phyloP scores from a whole-genome alignment of 2,888 invertebrate species.

The Sinotaia quadrata region DNA sequence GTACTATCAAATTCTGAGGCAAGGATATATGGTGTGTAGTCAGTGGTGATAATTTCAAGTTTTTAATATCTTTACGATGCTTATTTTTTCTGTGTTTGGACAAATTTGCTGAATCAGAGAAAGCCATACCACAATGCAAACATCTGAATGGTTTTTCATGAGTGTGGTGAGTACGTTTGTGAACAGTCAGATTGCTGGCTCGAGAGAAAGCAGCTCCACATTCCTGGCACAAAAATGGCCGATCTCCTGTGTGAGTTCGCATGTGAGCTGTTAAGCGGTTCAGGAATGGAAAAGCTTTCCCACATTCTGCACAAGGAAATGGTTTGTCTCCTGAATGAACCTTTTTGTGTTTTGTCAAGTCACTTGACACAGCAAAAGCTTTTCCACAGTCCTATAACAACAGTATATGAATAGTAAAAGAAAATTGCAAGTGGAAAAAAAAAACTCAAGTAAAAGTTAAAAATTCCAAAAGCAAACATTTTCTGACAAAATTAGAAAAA shows the following conservation, averaged over 20 bases:
- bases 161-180: slow-evolving; percentile 20
- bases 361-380: slow-evolving; percentile 21
- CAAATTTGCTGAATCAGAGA: slow-evolving; percentile 23
- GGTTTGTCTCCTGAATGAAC: slow-evolving; percentile 18
- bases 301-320: slow-evolving; percentile 8
- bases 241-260: slow-evolving; percentile 23
- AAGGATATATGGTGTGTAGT: too few species aligned
- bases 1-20: too few species aligned
- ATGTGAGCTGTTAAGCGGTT: slow-evolving; percentile 20
- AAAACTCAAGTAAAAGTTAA: too few species aligned
- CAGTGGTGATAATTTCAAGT: too few species aligned
- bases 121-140: slow-evolving; percentile 15
- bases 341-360: slow-evolving; percentile 22
- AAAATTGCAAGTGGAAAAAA: too few species aligned
- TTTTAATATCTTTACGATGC: slow-evolving; percentile 1
- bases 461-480: too few species aligned
- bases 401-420: too few species aligned
- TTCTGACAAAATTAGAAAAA: too few species aligned
- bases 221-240: slow-evolving; percentile 12
- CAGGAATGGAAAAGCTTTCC: slow-evolving; percentile 7
- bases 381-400: slow-evolving; percentile 27
- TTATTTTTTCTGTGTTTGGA: slow-evolving; percentile 23
- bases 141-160: slow-evolving; percentile 23
- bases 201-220: slow-evolving; percentile 22
- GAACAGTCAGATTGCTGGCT: slow-evolving; percentile 21